A percentile compares a stretch with the other conserved stretches of the same genome.
These are phyloP conservation scores for Rhinolophus ferrumequinum DNA, from an alignment of 2,113 vertebrate genomes.

Conservation along the genomic window DNA sequence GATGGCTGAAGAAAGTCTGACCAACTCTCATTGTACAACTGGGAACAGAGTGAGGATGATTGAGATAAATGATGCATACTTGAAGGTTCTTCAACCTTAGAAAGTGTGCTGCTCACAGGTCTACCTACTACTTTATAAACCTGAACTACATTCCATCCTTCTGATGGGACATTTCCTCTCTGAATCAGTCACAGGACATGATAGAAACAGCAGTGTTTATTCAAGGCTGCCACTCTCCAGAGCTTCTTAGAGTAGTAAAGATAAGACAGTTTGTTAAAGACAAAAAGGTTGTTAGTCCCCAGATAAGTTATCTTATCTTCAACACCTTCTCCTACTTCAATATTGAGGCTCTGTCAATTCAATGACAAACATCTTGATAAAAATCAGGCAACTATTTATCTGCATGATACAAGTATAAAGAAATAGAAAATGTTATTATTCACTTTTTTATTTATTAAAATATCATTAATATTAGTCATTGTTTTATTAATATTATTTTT, in stretches of 20 bases:
- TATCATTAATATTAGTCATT: background rate
- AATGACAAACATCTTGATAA: constrained; percentile 41
- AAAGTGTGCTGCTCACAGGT: background rate
- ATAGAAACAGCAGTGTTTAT: background rate
- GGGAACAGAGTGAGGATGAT: background rate
- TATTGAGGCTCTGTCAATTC: constrained; percentile 29
- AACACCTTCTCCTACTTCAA: constrained; percentile 37
- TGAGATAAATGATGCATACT: background rate
- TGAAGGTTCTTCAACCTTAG: background rate
- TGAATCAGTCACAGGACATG: background rate
- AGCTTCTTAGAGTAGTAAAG: constrained; percentile 25
- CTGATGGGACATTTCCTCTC: background rate
- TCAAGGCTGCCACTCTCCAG: background rate
- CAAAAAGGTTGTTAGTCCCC: constrained; percentile 59
- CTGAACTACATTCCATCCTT: background rate
- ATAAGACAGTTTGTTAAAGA: constrained; percentile 58
- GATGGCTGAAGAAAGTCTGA: background rate
- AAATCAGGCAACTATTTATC: background rate
- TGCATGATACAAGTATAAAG: background rate
- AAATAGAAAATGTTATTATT: background rate
- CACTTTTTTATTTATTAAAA: constrained; percentile 10
- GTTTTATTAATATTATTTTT: constrained; percentile 25
- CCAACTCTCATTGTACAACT: background rate
- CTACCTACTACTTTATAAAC: background rate
- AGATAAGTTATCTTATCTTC: constrained; percentile 65